phyloP scores from a whole-genome alignment of 2,113 vertebrate genomes.

The Indicator maculatus region DNA sequence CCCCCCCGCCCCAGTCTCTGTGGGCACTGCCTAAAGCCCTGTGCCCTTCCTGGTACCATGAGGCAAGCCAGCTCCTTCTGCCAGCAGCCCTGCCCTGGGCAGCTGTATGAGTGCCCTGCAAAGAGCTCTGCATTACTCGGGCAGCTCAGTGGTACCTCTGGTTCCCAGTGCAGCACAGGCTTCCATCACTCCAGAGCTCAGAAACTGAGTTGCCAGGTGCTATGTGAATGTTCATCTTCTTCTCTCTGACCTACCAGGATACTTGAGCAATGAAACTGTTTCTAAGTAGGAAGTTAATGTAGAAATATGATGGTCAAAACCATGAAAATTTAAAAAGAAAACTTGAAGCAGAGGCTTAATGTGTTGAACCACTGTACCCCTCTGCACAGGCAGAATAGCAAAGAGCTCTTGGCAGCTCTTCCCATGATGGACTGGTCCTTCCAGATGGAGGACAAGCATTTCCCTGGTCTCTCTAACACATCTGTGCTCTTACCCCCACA shows the following conservation, averaged over 20 bases:
- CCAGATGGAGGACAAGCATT: not conserved
- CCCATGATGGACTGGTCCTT: not conserved
- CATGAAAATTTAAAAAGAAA: not conserved
- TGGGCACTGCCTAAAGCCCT: not conserved
- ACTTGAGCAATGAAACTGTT: not conserved
- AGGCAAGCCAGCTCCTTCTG: not conserved
- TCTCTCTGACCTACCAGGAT: not conserved
- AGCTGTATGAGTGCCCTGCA: accelerated
- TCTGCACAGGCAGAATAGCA: not conserved
- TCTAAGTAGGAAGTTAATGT: not conserved
- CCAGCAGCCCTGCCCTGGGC: not conserved
- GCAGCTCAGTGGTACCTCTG: not conserved
- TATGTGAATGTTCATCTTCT: not conserved
- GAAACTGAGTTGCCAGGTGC: not conserved
- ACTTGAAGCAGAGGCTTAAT: not conserved
- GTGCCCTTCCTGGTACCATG: accelerated
- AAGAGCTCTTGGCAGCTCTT: not conserved
- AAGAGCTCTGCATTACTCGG: not conserved
- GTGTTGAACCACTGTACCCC: not conserved
- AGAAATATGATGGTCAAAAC: not conserved
- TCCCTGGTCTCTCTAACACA: not conserved
- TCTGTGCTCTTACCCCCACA: not conserved
- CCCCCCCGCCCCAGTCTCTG: accelerated
- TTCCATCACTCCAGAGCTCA: not conserved
- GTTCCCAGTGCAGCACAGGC: accelerated